Evolutionary conservation across 2,888 invertebrate genomes (phyloP).

Genomic region (Shargacucullia verbasci): DNA sequence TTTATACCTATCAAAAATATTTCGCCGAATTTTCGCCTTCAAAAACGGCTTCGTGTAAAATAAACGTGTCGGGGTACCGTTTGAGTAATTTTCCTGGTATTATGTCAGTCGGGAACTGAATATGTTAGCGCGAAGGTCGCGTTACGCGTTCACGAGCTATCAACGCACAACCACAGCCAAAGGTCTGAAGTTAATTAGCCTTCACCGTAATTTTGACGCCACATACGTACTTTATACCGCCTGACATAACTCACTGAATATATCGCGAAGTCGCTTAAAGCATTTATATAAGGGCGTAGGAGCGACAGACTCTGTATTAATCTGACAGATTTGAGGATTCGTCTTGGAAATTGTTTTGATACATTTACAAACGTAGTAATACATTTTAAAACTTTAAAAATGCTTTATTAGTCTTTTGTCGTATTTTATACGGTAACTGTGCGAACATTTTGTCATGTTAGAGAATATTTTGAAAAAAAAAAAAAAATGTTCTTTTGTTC

Average conservation of each 20-base stretch:
- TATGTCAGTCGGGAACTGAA: slow-evolving; percentile 45
- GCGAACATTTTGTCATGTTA: too few relatives aligned
- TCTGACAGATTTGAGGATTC: slow-evolving; percentile 11
- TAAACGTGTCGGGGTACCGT: slow-evolving; percentile 12
- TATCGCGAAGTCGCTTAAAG: slow-evolving; percentile 20
- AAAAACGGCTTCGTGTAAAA: slow-evolving; percentile 12
- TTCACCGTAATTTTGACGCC: slow-evolving; percentile 48
- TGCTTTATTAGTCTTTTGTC: too few relatives aligned
- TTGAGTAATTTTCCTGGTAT: slow-evolving; percentile 42
- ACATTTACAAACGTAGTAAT: too few relatives aligned
- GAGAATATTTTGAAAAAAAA: too few relatives aligned
- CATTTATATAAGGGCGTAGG: slow-evolving; percentile 33
- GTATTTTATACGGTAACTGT: too few relatives aligned
- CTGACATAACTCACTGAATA: slow-evolving; percentile 33
- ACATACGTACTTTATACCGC: slow-evolving; percentile 38
- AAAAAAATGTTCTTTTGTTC: too few relatives aligned
- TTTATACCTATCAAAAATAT: background rate
- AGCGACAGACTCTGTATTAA: slow-evolving; percentile 19
- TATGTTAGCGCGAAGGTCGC: slow-evolving; percentile 37
- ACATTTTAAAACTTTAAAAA: too few relatives aligned
- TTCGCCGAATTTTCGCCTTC: slow-evolving; percentile 1
- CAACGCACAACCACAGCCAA: slow-evolving; percentile 41
- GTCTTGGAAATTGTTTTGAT: background rate
- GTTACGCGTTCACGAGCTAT: slow-evolving; percentile 46
- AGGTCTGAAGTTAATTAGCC: slow-evolving; percentile 55